Conservation (phyloP, 2,797 vertebrate species). For the Phrynocephalus vlangalii region DNA sequence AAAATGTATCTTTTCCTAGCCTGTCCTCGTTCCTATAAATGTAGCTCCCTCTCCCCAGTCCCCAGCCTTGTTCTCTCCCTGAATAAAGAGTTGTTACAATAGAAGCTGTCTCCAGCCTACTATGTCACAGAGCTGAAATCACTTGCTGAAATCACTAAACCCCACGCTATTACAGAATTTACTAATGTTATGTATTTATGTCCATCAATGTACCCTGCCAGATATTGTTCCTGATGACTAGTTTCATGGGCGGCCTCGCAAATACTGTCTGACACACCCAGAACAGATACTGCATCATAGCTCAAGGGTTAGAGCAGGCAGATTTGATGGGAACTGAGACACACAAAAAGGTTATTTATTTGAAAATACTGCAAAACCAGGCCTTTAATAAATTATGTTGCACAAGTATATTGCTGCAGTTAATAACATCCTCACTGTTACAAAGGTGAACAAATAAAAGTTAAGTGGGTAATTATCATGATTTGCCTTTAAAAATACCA, state of each 20-base stretch:
- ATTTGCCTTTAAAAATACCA: not conserved
- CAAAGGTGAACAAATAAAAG: slow-evolving; percentile 21
- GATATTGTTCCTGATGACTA: not conserved
- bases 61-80: too few relatives aligned
- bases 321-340: slow-evolving; percentile 14
- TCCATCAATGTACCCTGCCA: not conserved
- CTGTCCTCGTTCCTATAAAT: too few relatives aligned
- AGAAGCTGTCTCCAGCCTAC: too few relatives aligned
- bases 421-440: not conserved
- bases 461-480: slow-evolving; percentile 19
- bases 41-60: too few relatives aligned
- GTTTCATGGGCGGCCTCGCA: not conserved
- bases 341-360: not conserved
- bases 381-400: slow-evolving; percentile 6
- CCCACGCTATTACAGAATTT: too few relatives aligned
- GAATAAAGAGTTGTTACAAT: too few relatives aligned
- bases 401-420: not conserved
- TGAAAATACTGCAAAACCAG: slow-evolving; percentile 7
- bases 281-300: slow-evolving; percentile 3
- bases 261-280: slow-evolving; percentile 1
- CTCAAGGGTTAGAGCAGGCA: slow-evolving; percentile 8
- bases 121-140: too few relatives aligned
- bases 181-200: not conserved
- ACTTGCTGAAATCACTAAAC: too few relatives aligned
- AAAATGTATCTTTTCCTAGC: too few relatives aligned